Evolutionary conservation across 2,888 invertebrate species (phyloP).

Genomic region (Sphaerophoria rueppellii): DNA sequence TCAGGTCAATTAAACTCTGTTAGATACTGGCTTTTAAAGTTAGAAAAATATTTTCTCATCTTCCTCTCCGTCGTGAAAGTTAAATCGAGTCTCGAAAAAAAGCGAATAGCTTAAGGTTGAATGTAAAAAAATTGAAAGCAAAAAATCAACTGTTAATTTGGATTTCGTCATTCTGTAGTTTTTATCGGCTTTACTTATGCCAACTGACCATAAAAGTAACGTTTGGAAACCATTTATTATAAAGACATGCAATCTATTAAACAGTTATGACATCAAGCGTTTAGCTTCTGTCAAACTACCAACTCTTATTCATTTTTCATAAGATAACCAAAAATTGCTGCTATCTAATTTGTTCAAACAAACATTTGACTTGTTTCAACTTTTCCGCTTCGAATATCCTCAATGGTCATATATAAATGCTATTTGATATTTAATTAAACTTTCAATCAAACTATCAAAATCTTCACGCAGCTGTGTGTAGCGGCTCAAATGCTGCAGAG

Average conservation of each 20-base stretch:
- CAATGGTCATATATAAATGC: constrained; percentile 2
- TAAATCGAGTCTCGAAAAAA: too few species aligned
- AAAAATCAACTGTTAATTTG: background rate
- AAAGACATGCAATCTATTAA: constrained; percentile 26
- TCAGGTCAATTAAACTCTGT: too few species aligned
- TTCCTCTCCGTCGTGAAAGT: too few species aligned
- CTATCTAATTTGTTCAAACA: constrained; percentile 21
- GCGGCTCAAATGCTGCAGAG: constrained; percentile 14
- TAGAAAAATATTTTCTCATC: too few species aligned
- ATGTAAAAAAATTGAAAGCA: too few species aligned
- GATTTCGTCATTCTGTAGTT: background rate
- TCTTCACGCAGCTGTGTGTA: constrained; percentile 33
- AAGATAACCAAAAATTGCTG: constrained; percentile 9
- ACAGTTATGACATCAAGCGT: constrained; percentile 63
- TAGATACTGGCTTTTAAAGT: too few species aligned
- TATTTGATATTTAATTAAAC: constrained; percentile 65
- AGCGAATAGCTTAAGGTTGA: too few species aligned
- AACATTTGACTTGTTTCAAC: constrained; percentile 35
- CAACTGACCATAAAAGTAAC: constrained; percentile 20
- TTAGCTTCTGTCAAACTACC: constrained; percentile 65
- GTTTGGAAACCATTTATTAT: constrained; percentile 36
- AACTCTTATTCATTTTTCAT: constrained; percentile 61
- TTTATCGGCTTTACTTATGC: constrained; percentile 14
- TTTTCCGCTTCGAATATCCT: constrained; percentile 21
- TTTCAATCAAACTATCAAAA: constrained; percentile 68